phyloP scores from a whole-genome alignment of 2,113 vertebrate species.

The Marmota monax region DNA sequence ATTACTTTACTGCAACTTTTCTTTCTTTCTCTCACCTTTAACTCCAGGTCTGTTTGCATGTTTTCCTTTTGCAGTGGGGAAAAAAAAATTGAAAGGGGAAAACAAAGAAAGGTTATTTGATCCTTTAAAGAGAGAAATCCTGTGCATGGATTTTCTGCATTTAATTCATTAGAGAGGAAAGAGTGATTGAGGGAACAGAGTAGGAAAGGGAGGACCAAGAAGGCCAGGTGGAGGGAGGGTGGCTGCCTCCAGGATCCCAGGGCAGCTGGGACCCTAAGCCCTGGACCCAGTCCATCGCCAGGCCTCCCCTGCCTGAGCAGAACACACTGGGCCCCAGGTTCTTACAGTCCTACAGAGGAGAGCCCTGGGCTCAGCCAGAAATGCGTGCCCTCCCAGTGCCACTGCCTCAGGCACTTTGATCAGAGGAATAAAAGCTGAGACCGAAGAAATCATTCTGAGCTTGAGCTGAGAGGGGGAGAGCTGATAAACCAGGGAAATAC shows the following conservation, averaged over 20 bases:
- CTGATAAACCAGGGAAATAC: conserved; percentile 68
- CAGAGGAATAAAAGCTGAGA: conserved; percentile 79
- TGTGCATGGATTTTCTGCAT: conserved; percentile 72
- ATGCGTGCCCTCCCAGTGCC: background rate
- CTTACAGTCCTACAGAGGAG: background rate
- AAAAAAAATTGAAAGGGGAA: background rate
- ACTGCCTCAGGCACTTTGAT: conserved; percentile 77
- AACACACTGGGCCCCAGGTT: background rate
- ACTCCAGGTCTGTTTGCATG: conserved; percentile 63
- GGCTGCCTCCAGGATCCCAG: background rate
- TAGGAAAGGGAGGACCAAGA: background rate
- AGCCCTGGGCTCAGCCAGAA: background rate
- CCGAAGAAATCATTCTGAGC: conserved; percentile 72
- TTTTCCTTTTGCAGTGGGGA: conserved; percentile 60
- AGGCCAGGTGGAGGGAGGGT: background rate
- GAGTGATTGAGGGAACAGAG: conserved; percentile 1
- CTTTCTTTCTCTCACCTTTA: conserved; percentile 70
- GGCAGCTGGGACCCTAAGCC: background rate
- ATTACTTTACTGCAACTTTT: conserved; percentile 78
- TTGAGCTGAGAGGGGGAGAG: conserved; percentile 42
- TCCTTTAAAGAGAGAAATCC: conserved; percentile 78
- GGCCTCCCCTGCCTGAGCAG: background rate
- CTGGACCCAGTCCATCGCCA: background rate
- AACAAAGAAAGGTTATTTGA: conserved; percentile 65
- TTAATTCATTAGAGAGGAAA: conserved; percentile 72